Conservation (phyloP, 1,140 invertebrate genomes). For the Drosophila miranda region DNA sequence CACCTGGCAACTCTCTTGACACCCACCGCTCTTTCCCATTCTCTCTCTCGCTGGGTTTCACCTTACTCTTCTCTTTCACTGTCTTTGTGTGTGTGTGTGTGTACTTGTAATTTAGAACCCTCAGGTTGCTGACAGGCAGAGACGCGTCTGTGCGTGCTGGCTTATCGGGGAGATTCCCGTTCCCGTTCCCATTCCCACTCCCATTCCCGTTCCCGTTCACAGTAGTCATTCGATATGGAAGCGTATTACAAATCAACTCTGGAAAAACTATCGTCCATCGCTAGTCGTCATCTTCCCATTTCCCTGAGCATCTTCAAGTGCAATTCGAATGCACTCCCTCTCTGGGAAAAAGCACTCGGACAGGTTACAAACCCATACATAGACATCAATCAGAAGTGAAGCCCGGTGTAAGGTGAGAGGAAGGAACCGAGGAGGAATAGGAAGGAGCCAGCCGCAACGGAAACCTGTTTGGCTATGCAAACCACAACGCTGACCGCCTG, state of each 20-base stretch:
- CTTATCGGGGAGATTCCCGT: conserved; percentile 36
- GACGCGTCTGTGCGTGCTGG: conserved; percentile 69
- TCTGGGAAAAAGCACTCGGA: conserved; percentile 11
- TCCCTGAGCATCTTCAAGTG: conserved; percentile 35
- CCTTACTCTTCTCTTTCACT: conserved; percentile 5
- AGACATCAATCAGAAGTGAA: conserved; percentile 61
- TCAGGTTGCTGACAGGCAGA: conserved; percentile 67
- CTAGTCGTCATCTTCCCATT: conserved; percentile 4
- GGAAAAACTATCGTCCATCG: too few species aligned
- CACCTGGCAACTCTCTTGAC: conserved; percentile 37
- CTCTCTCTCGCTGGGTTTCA: conserved; percentile 2
- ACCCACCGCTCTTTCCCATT: not conserved
- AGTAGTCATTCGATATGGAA: conserved; percentile 9
- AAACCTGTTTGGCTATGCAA: conserved; percentile 75
- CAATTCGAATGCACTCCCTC: conserved; percentile 59
- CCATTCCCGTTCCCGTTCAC: conserved; percentile 1
- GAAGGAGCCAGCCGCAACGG: conserved; percentile 9
- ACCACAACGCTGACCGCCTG: conserved; percentile 77
- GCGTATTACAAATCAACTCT: not conserved
- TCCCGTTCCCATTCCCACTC: not conserved
- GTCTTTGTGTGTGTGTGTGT: conserved; percentile 16
- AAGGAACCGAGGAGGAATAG: conserved; percentile 26
- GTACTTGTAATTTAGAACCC: conserved; percentile 66
- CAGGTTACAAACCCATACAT: conserved; percentile 48
- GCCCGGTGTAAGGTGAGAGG: too few species aligned